Conservation (phyloP, 2,113 vertebrate species). For the Rhipidura dahli region DNA sequence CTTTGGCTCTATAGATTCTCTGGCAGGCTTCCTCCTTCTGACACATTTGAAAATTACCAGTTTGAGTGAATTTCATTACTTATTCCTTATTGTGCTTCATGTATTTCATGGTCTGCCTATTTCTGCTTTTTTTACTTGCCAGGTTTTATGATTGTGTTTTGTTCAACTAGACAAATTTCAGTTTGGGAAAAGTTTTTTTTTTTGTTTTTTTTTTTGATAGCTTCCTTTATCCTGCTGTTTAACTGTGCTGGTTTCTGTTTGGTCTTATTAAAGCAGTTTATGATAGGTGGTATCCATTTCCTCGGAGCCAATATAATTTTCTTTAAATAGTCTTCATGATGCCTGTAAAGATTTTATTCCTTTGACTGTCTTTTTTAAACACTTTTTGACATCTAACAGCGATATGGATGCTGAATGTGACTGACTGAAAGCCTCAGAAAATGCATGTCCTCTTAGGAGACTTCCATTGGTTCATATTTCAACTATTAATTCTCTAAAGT, state of each 20-base stretch:
- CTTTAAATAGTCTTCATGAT: neutral
- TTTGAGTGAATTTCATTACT: neutral
- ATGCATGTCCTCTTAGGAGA: neutral
- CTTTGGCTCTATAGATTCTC: slow-evolving; percentile 1
- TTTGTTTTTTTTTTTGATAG: neutral
- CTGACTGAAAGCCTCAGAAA: neutral
- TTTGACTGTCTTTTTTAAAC: neutral
- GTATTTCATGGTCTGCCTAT: neutral
- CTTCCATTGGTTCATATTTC: neutral
- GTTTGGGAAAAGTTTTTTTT: neutral
- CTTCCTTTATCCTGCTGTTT: neutral
- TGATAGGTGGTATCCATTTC: slow-evolving; percentile 13
- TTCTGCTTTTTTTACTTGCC: neutral
- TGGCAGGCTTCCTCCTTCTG: neutral
- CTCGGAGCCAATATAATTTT: slow-evolving; percentile 2
- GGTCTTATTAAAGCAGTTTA: neutral
- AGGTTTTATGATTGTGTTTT: neutral
- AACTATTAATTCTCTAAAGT: neutral
- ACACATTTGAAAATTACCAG: neutral
- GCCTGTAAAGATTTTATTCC: neutral
- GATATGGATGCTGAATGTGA: neutral
- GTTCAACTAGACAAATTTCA: neutral
- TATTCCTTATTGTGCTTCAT: neutral
- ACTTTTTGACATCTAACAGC: neutral
- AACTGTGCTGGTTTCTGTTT: neutral